These are phyloP conservation scores for Luidia sarsii DNA, from an alignment of 53 echinoderm and acorn worm species.

Conservation along the genomic window DNA sequence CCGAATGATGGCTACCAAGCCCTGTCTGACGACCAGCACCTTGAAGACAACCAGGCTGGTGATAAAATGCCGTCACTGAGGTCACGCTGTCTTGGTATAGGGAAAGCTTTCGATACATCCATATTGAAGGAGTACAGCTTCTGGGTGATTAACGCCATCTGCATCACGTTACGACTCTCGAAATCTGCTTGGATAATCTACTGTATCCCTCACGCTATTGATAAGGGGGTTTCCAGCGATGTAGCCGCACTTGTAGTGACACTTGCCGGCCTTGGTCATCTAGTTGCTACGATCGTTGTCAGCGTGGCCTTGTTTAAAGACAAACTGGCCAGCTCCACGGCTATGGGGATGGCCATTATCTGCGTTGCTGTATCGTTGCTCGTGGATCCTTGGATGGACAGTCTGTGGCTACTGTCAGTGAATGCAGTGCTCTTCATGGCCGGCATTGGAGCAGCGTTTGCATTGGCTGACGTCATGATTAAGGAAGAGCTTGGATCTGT, in stretches of 20 bases:
- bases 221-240: neutral
- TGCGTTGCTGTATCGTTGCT: neutral
- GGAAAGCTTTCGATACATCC: neutral
- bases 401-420: neutral
- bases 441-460: neutral
- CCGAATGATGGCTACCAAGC: too few species aligned
- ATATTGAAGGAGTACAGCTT: neutral
- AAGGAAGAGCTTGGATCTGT: neutral
- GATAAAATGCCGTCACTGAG: too few species aligned
- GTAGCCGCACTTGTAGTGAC: slow-evolving; percentile 18
- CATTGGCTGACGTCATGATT: neutral
- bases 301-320: slow-evolving; percentile 22
- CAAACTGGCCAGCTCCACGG: neutral
- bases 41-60: too few species aligned
- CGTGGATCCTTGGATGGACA: slow-evolving; percentile 4
- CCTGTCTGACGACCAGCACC: too few species aligned
- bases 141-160: neutral
- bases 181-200: slow-evolving; percentile 21
- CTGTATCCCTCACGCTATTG: slow-evolving; percentile 11
- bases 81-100: too few species aligned
- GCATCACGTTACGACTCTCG: neutral
- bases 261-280: neutral
- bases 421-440: neutral
- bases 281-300: too few species aligned
- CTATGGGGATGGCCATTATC: neutral